phyloP scores from a whole-genome alignment of 2,797 vertebrate species.

The Parauchenoglanis punctatus region DNA sequence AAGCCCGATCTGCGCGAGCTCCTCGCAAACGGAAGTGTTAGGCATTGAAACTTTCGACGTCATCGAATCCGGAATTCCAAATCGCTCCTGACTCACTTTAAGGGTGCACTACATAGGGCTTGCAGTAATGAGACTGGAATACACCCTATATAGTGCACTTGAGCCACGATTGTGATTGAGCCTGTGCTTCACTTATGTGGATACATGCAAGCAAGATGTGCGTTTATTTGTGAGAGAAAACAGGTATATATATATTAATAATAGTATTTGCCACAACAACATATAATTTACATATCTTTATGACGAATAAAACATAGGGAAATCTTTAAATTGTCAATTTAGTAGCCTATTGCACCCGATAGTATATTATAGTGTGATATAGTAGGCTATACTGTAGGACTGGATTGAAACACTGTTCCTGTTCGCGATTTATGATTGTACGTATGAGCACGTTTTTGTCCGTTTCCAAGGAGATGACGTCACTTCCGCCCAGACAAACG shows the following conservation, averaged over 20 bases:
- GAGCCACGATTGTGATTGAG: not conserved
- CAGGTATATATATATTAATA: not conserved
- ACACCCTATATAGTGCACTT: not conserved
- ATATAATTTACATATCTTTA: not conserved
- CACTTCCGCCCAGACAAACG: not conserved
- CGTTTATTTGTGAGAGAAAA: not conserved
- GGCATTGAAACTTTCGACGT: not conserved
- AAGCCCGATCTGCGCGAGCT: not conserved
- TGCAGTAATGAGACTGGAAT: no score
- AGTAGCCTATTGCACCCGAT: not conserved
- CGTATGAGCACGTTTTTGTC: not conserved
- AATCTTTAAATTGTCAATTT: not conserved
- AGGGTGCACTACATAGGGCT: not conserved
- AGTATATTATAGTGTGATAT: not conserved
- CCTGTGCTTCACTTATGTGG: not conserved
- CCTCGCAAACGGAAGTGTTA: slow-evolving; percentile 26
- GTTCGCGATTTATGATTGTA: not conserved
- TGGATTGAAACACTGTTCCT: not conserved
- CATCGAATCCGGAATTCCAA: slow-evolving; percentile 9
- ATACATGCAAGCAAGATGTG: no score
- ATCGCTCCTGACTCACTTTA: not conserved
- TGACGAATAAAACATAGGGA: not conserved
- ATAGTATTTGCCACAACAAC: not conserved
- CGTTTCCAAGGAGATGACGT: not conserved
- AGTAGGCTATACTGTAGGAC: no score